Evolutionary conservation across 2,113 vertebrate species (phyloP), one percentile per base, ranked within the genome.

Genomic region (Lamprologus lemairii): DNA sequence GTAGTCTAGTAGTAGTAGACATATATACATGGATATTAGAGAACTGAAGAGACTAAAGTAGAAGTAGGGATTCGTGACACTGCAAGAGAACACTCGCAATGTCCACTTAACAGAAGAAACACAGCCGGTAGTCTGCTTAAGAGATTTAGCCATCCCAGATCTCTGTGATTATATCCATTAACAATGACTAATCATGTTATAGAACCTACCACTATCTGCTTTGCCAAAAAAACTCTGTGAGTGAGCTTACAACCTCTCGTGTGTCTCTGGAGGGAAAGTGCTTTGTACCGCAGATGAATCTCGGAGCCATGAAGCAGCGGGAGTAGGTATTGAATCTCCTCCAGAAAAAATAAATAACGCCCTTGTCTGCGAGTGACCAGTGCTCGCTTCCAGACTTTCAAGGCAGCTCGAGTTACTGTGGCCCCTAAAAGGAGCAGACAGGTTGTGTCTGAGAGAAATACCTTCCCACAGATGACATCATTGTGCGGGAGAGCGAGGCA

Each of bases 401-500:
- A 95, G 94, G 94, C 90, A 73, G 93, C 92, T 97, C 93, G 87
- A 91, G 93, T 97, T 96, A 96, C 96, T 81, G 92, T 87, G 94
- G 94, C 93, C 95, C 93, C 93, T 93, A 94, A 95, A 95, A 94
- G 95, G 92, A 96, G 94, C 92, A 95, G 95, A 95, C 95, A 96
- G 96, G 95, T 95, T 95, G 95, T 92, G 96, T 95, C 94, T 96
- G 94, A 93, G 93, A 94, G 94, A 94, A 96, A 96, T 95, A 96
- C 93, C 94, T 95, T 93, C 94, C 94, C 91, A 90, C 93, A 83
- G 88, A 96, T 96, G 95, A 96, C 96, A 95, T 97, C 96, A 96
- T 92, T 21, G 89, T 53, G 86, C 71, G 5, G 88, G 80, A 88
- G 81, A 88, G 71, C 9, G 9, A 75, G 71, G 14, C 42, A 47